These are phyloP conservation scores for Blennius ocellaris DNA, from an alignment of 2,113 vertebrate species.

Conservation along the genomic window DNA sequence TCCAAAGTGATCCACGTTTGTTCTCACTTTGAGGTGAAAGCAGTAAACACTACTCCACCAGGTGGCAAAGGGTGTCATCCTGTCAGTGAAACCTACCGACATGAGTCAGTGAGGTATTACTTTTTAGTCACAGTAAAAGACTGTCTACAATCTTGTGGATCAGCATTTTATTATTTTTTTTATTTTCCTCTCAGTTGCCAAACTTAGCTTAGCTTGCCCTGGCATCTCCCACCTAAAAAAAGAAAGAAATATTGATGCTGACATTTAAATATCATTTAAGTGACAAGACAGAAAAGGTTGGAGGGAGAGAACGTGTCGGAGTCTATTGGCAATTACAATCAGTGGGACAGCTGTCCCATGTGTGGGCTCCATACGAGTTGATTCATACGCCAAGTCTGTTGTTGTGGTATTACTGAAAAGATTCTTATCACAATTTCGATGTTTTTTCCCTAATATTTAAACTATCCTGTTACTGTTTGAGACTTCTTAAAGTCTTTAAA, in stretches of 20 bases:
- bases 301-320: not conserved
- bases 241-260: not conserved
- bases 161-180: too few species aligned
- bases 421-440: not conserved
- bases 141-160: too few species aligned
- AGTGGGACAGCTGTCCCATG: not conserved
- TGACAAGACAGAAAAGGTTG: not conserved
- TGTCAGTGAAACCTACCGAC: too few species aligned
- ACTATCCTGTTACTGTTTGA: not conserved
- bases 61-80: too few species aligned
- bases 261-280: not conserved
- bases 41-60: too few species aligned
- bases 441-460: constrained; percentile 18
- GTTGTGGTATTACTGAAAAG: not conserved
- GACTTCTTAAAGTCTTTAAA: constrained; percentile 11
- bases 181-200: not conserved
- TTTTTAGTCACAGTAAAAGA: too few species aligned
- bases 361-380: not conserved
- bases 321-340: not conserved
- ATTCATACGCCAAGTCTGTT: not conserved
- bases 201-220: not conserved
- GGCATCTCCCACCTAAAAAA: not conserved
- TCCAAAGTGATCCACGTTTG: too few species aligned
- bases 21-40: too few species aligned
- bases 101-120: too few species aligned